Evolutionary conservation across 2,888 invertebrate species (phyloP).

Genomic region (Strigamia transsilvanica): DNA sequence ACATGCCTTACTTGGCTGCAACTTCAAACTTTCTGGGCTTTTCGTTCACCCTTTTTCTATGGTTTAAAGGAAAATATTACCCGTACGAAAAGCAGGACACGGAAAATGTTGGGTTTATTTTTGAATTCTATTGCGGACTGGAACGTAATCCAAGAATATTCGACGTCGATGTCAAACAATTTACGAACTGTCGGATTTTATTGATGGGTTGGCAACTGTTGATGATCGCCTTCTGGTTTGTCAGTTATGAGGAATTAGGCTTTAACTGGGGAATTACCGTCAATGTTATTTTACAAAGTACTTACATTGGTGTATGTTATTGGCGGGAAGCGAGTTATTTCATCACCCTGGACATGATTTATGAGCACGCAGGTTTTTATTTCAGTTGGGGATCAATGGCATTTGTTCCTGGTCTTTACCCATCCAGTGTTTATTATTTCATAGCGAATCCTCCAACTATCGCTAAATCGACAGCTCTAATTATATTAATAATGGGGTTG

Average conservation of each 20-base stretch:
- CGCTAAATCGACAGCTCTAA: constrained; percentile 58
- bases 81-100: constrained; percentile 46
- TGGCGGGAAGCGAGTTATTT: constrained; percentile 71
- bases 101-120: constrained; percentile 58
- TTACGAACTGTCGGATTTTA: constrained; percentile 66
- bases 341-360: constrained; percentile 69
- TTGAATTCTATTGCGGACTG: constrained; percentile 68
- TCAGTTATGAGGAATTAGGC: constrained; percentile 59
- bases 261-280: constrained; percentile 61
- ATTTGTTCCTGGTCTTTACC: constrained; percentile 65
- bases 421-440: constrained; percentile 66
- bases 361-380: constrained; percentile 68
- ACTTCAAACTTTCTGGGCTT: constrained; percentile 65
- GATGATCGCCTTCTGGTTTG: constrained; percentile 56
- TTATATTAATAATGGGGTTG: constrained; percentile 63
- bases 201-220: constrained; percentile 66
- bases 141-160: constrained; percentile 68
- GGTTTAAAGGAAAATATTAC: constrained; percentile 18
- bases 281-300: constrained; percentile 65
- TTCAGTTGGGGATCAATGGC: constrained; percentile 69
- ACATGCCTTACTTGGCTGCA: constrained; percentile 66
- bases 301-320: constrained; percentile 70
- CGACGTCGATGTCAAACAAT: constrained; percentile 64
- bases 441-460: constrained; percentile 63
- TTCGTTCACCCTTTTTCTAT: constrained; percentile 64